Conservation (phyloP, 1,140 invertebrate species). For the Calliopsis andreniformis region DNA sequence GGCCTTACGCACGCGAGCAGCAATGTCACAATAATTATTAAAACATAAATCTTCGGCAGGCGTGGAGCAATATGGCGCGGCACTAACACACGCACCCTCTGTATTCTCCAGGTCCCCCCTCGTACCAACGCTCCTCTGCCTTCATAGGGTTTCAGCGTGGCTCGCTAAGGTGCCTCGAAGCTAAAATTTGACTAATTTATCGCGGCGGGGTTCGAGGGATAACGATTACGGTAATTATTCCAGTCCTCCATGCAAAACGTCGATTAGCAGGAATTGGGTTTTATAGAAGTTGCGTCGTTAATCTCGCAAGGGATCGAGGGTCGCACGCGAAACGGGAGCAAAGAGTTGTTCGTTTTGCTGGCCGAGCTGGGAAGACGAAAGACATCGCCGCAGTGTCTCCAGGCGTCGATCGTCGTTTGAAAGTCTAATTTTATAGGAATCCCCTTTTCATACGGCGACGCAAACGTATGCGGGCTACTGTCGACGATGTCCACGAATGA, state of each 20-base stretch:
- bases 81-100: not conserved
- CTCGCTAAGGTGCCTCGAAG: too few species aligned
- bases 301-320: not conserved
- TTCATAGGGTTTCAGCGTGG: too few species aligned
- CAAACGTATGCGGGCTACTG: too few species aligned
- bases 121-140: too few species aligned
- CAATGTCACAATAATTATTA: slow-evolving; percentile 77
- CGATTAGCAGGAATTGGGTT: not conserved
- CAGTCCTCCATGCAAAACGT: not conserved
- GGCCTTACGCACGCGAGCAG: slow-evolving; percentile 62
- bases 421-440: slow-evolving; percentile 46
- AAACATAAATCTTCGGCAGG: slow-evolving; percentile 72
- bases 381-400: not conserved
- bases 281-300: not conserved
- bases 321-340: not conserved
- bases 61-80: slow-evolving; percentile 7
- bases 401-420: slow-evolving; percentile 34
- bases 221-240: not conserved
- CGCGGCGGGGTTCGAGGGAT: not conserved
- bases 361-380: not conserved
- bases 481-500: not conserved
- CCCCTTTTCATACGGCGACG: not conserved
- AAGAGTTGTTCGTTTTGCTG: not conserved
- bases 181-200: too few species aligned
- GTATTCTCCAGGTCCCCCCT: not conserved